Conservation (phyloP, 2,888 invertebrate genomes). For the Dicycla oo region DNA sequence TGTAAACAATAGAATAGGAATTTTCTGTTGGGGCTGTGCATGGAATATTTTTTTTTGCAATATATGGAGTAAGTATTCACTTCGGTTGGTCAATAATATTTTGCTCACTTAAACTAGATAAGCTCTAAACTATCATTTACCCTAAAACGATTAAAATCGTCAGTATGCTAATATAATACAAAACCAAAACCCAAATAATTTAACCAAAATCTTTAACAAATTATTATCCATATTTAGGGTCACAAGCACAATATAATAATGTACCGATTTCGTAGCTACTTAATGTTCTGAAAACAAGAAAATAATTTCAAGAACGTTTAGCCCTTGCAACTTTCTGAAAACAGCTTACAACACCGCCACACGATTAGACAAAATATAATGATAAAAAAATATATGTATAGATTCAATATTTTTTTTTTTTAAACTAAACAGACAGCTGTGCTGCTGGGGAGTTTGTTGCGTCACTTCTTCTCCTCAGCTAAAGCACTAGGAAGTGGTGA, state of each 20-base stretch:
- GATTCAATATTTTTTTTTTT: too few relatives aligned
- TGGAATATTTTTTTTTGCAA: background rate
- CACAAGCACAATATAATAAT: background rate
- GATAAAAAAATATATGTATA: too few relatives aligned
- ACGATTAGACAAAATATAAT: slow-evolving; percentile 50
- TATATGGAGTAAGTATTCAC: background rate
- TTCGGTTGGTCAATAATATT: background rate
- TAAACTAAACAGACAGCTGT: too few relatives aligned
- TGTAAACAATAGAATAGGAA: background rate
- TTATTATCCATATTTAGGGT: too few relatives aligned
- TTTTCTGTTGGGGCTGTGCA: slow-evolving; percentile 14
- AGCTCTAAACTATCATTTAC: background rate
- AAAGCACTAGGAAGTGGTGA: too few relatives aligned
- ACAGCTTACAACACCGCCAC: slow-evolving; percentile 1
- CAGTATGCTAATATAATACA: background rate
- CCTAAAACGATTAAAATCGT: background rate
- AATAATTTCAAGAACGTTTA: background rate
- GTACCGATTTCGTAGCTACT: background rate
- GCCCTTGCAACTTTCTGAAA: background rate
- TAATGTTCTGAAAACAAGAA: background rate
- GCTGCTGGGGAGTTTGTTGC: too few relatives aligned
- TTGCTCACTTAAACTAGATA: background rate
- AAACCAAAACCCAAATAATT: background rate
- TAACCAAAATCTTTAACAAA: too few relatives aligned
- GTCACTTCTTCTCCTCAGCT: too few relatives aligned